phyloP scores from a whole-genome alignment of 2,888 invertebrate species.

The Melanophora roralis region DNA sequence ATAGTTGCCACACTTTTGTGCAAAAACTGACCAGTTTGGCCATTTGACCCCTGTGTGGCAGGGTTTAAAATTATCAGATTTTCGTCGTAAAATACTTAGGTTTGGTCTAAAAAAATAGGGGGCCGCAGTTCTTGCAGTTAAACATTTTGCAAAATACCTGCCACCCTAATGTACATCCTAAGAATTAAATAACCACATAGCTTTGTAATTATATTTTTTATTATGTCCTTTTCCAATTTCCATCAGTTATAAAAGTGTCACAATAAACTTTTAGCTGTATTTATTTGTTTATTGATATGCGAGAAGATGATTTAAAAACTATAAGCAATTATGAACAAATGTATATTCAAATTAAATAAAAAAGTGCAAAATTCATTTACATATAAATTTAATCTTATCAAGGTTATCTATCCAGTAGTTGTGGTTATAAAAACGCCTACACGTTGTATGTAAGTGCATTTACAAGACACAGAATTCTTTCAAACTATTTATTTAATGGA shows the following conservation, averaged over 20 bases:
- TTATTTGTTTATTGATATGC: neutral
- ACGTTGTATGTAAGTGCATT: neutral
- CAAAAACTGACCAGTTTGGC: too few relatives aligned
- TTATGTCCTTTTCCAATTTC: too few relatives aligned
- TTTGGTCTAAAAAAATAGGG: too few relatives aligned
- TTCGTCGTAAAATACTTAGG: too few relatives aligned
- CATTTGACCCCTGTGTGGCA: too few relatives aligned
- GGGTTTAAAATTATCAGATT: too few relatives aligned
- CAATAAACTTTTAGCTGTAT: neutral
- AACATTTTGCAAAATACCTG: too few relatives aligned
- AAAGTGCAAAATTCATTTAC: neutral
- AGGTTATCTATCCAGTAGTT: conserved; percentile 44
- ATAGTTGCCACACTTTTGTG: too few relatives aligned
- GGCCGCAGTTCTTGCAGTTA: too few relatives aligned
- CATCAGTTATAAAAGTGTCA: neutral
- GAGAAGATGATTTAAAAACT: neutral
- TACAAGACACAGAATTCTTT: neutral
- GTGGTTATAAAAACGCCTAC: neutral
- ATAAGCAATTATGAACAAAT: neutral
- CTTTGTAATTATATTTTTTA: too few relatives aligned
- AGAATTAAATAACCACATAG: too few relatives aligned
- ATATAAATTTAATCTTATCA: conserved; percentile 39
- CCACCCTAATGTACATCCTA: too few relatives aligned
- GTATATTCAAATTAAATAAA: neutral
- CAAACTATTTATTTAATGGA: neutral